Percentiles rank a stretch among this genome's conserved stretches.
These are phyloP conservation scores for Caenorhabditis afra DNA, from an alignment of 2,888 invertebrate genomes.

Conservation along the genomic window DNA sequence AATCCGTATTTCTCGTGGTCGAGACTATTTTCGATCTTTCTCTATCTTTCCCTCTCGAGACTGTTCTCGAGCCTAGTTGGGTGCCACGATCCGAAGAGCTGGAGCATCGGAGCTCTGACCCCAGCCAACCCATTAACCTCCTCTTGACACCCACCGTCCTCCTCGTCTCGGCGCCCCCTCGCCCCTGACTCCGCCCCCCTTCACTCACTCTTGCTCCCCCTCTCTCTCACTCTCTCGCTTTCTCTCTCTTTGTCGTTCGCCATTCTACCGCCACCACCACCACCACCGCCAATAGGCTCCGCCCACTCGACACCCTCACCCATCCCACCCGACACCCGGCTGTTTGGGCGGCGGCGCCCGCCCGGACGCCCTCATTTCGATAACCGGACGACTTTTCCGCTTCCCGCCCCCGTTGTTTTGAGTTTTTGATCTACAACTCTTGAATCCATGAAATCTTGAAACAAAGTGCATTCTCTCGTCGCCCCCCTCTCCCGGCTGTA, in stretches of 20 bases:
- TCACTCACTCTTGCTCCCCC: constrained; percentile 12
- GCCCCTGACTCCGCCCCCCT: constrained; percentile 29
- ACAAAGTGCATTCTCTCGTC: constrained; percentile 22
- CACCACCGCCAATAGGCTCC: constrained; percentile 36
- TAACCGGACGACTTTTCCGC: no score
- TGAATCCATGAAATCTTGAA: not conserved
- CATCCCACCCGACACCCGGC: not conserved
- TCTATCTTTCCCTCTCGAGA: no score
- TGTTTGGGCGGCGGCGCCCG: not conserved
- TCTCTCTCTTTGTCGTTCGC: no score
- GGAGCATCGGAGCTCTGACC: no score
- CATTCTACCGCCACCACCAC: constrained; percentile 2
- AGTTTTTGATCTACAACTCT: no score
- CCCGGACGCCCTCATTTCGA: not conserved
- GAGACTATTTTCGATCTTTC: no score
- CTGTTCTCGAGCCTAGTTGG: no score
- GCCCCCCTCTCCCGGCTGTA: constrained; percentile 27
- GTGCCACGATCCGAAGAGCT: no score
- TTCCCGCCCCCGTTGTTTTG: no score
- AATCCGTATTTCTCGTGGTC: no score
- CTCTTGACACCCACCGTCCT: constrained; percentile 8
- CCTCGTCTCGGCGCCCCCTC: constrained; percentile 9
- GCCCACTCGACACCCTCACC: constrained; percentile 20
- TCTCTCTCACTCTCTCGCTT: constrained; percentile 22
- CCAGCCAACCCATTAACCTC: constrained; percentile 1